Evolutionary conservation across 2,113 vertebrate species (phyloP).

Genomic region (Hemiscyllium ocellatum): DNA sequence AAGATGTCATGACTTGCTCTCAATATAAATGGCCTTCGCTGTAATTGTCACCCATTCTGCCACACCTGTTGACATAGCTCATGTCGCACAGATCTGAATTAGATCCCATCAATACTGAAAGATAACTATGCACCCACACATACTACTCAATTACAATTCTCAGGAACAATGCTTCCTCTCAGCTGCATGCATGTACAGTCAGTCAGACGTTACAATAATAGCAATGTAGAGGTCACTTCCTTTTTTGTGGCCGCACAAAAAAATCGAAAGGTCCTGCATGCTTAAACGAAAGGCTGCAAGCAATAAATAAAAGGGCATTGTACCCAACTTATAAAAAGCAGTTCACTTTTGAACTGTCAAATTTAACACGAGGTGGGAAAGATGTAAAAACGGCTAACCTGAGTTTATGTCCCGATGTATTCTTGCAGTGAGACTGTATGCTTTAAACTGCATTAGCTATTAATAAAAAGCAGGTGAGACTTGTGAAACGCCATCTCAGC

Average conservation of each 20-base stretch:
- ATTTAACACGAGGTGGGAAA: not conserved
- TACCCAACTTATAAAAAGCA: not conserved
- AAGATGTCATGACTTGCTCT: no score
- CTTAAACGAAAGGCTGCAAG: not conserved
- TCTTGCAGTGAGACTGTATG: not conserved
- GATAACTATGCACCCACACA: not conserved
- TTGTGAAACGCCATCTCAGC: not conserved
- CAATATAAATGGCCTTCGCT: no score
- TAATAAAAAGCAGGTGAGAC: not conserved
- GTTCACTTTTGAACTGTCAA: not conserved
- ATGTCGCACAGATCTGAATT: no score
- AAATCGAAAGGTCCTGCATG: no score
- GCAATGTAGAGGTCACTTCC: not conserved
- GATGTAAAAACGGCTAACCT: not conserved
- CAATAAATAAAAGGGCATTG: not conserved
- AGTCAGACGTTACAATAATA: not conserved
- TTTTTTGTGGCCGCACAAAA: not conserved
- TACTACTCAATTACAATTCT: not conserved
- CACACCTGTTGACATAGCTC: no score
- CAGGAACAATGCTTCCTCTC: not conserved
- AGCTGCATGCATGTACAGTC: not conserved
- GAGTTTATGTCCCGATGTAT: not conserved
- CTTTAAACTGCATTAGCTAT: not conserved
- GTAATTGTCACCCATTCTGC: no score
- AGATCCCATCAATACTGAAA: not conserved